phyloP scores from a whole-genome alignment of 2,113 vertebrate genomes.

The Chaetops frenatus region DNA sequence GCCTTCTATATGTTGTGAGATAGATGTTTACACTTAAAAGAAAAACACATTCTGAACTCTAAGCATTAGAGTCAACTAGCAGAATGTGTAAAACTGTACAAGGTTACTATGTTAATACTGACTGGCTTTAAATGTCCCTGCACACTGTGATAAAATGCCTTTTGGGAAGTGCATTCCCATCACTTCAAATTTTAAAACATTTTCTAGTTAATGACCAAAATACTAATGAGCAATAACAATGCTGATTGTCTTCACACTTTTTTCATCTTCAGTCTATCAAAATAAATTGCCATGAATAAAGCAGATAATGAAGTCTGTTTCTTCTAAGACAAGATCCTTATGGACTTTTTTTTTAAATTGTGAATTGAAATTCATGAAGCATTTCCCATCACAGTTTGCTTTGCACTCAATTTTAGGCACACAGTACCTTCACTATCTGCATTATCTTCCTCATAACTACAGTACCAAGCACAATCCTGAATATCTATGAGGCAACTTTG shows the following conservation, averaged over 20 bases:
- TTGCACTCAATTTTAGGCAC: neutral
- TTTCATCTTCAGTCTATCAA: neutral
- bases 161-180: neutral
- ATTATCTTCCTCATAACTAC: neutral
- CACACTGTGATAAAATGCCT: neutral
- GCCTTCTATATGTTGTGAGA: neutral
- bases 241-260: neutral
- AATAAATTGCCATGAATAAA: neutral
- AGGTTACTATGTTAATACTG: neutral
- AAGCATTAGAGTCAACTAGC: neutral
- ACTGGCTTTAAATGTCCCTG: neutral
- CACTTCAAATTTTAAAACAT: neutral
- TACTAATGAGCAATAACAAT: neutral
- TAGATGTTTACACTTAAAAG: neutral
- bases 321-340: neutral
- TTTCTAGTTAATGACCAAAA: neutral
- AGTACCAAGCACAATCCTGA: neutral
- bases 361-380: neutral
- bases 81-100: neutral
- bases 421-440: neutral
- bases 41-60: neutral
- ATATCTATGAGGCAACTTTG: accelerated
- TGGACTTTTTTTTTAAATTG: neutral
- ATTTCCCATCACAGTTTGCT: neutral
- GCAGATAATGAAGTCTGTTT: neutral